Evolutionary conservation across 2,797 vertebrate species (phyloP), one percentile per base, ranked within the genome.

Genomic region (Mallotus villosus): DNA sequence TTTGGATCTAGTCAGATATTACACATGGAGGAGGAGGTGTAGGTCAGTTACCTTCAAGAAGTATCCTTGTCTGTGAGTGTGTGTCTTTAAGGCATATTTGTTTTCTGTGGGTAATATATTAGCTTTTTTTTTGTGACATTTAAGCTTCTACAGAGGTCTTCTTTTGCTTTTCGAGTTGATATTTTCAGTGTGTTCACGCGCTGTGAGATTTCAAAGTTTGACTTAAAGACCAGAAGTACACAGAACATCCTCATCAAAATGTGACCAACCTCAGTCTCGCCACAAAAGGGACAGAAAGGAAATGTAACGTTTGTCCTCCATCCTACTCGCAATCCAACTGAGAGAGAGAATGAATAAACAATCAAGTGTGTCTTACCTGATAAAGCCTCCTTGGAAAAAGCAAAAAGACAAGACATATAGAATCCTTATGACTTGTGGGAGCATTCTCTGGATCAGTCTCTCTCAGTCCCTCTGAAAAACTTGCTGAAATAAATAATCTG

Each of bases 381-480:
- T 91, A 81, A 94, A 92, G 87, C 91, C 90, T 85, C 90, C 90
- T 82, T 93, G 92, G 85, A 93, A 92, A 88, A 92, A 88, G 82
- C 80, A 81, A 85, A 91, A 92, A 87, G 86, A 91, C 87, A 91
- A 91, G 85, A 91, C 86, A 83, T 91, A 91, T 66, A 92, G 82
- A 87, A 92, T 92, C 91, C 93, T 82, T 86, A 88, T 76, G 88
- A 94, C 88, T 89, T 89, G 90, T 87, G 92, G 88, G 91, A 92
- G 89, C 93, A 94, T 94, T 84, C 89, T 94, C 89, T 89, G 87
- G 71, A 84, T 88, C 85, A 87, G 76, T 87, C 84, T 83, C 78
- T 67, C 84, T 74, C 80, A 70, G 76, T 81, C 81, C 80, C 78
- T 78, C 59, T 76, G 81, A 91, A 91, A 78, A 89, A 91, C 81